phyloP scores from a whole-genome alignment of 2,113 vertebrate species.

The Apodemus sylvaticus region DNA sequence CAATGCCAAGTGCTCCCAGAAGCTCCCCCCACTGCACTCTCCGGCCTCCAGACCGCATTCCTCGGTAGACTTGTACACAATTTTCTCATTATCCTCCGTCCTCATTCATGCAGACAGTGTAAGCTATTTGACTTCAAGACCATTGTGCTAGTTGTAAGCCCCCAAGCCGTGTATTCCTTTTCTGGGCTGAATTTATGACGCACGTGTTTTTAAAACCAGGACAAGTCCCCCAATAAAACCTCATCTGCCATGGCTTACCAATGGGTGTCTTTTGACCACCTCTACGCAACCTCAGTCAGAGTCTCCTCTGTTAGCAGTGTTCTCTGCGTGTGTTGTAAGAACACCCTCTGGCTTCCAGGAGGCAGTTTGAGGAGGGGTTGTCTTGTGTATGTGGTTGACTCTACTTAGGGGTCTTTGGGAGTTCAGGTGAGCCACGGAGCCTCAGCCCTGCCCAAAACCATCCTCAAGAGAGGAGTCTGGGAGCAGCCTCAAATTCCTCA shows the following conservation, averaged over 20 bases:
- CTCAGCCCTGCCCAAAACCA: background rate
- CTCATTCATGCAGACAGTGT: background rate
- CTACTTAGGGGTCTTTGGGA: background rate
- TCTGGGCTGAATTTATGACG: slow-evolving; percentile 29
- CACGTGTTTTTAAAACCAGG: background rate
- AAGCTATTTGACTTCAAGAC: background rate
- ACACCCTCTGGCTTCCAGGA: background rate
- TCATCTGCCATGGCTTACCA: fast-evolving
- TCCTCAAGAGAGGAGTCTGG: background rate
- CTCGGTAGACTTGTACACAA: background rate
- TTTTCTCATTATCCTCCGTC: background rate
- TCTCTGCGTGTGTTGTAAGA: background rate
- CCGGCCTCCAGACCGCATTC: fast-evolving
- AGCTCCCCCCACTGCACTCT: background rate
- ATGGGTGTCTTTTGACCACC: fast-evolving
- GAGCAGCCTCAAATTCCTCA: background rate
- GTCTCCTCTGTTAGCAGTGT: background rate
- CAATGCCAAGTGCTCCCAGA: fast-evolving
- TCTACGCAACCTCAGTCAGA: background rate
- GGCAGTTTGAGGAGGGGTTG: fast-evolving
- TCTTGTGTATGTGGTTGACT: background rate
- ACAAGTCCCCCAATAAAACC: background rate
- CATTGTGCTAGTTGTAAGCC: background rate
- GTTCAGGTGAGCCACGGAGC: too few species aligned
- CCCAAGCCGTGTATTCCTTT: background rate